Base-by-base conservation (phyloP, 2,888 invertebrate genomes). In the Platypus cylindrus region DNA sequence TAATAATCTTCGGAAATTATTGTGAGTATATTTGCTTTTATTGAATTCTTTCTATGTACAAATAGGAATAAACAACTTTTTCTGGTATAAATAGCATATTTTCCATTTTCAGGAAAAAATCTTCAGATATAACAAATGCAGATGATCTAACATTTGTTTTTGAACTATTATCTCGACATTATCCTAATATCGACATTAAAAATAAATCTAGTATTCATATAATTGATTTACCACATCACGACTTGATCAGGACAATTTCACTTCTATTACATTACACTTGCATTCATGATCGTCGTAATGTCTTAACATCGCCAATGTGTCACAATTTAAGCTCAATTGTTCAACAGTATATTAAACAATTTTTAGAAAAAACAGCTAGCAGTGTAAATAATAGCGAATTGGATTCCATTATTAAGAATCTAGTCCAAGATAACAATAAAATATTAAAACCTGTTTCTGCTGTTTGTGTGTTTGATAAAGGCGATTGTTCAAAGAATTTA, bases 211-310 rank as follows among this genome's bases (percentile, higher is more conserved):
- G 46, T 29, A 38, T 52, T n/a, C 49, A 51, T 34, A 34, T 53
- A n/a, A 40, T 32, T 20, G 53, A 54, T 24, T 32, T 55, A 18
- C 36, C 48, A 11, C 17, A 32, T 16, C 30, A 30, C 4, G 54
- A 55, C 36, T 35, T 58, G 9, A 40, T 45, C 20, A 36, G 47
- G 13, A 37, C 58, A 18, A 54, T 51, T 14, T 58, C 59, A 3
- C 43, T 60, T n/a, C 40, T 62, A 32, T 44, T 62, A 48, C 59
- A 62, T 45, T 60, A 56, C 43, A 55, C 56, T 8, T 60, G 59
- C 39, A 51, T 60, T 17, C 44, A 53, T 31, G 58, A 60, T 37
- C 47, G 55, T 38, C 47, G 55, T 37, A 55, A 57, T 34, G 48
- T 49, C n/a, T 47, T 62, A 14, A 61, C 58, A 8, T 49, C 52